Percentiles rank a stretch among this genome's conserved stretches.
phyloP scores from a whole-genome alignment of 2,797 vertebrate genomes.

The Spinus pinus region DNA sequence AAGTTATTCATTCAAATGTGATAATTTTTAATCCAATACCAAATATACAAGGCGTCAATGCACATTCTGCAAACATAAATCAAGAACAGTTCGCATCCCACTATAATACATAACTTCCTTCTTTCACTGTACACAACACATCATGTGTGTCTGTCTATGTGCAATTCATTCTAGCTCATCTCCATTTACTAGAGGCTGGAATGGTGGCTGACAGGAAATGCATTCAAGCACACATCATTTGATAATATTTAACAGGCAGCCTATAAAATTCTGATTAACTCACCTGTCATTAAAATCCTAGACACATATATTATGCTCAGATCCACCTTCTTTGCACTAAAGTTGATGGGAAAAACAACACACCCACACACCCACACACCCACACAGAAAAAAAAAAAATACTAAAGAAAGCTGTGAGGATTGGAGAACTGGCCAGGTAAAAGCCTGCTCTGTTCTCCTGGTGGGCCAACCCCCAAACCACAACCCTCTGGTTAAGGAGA shows the following conservation, averaged over 20 bases:
- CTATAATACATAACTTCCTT: background rate
- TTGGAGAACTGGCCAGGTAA: background rate
- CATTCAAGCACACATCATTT: background rate
- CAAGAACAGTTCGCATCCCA: background rate
- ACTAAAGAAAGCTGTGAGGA: background rate
- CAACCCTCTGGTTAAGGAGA: background rate
- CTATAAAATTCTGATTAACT: background rate
- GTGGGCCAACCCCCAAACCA: background rate
- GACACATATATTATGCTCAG: background rate
- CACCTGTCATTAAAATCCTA: background rate
- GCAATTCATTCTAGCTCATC: background rate
- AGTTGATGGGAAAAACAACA: background rate
- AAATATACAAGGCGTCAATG: background rate
- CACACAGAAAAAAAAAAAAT: background rate
- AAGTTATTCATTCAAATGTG: background rate
- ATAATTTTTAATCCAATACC: background rate
- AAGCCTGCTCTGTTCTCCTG: background rate
- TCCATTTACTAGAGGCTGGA: background rate
- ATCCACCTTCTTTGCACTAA: background rate
- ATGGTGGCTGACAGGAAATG: background rate
- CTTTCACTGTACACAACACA: background rate
- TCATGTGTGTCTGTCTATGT: background rate
- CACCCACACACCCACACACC: background rate
- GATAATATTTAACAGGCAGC: background rate
- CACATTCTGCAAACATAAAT: background rate